Percentiles rank a stretch among this genome's conserved stretches.
Conservation (phyloP, 2,113 vertebrate genomes). For the Oreochromis aureus region DNA sequence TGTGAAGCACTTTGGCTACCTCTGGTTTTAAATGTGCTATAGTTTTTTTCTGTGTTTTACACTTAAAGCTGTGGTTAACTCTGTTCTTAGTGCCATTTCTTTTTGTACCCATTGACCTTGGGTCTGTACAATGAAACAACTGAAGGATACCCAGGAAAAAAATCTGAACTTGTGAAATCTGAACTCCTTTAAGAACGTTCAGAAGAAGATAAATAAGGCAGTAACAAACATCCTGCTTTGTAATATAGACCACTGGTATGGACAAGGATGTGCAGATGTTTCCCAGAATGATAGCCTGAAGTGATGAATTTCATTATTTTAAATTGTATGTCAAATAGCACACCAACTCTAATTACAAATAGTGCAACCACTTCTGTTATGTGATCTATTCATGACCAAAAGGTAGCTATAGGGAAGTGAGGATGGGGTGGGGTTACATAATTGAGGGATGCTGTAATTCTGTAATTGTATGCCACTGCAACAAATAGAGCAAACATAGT, state of each 20-base stretch:
- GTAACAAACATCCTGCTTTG: not conserved
- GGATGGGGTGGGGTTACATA: not conserved
- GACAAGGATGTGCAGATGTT: not conserved
- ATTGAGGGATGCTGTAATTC: not conserved
- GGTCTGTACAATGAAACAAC: not conserved
- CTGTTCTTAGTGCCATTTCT: not conserved
- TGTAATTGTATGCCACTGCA: not conserved
- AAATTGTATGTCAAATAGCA: not conserved
- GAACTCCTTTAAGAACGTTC: not conserved
- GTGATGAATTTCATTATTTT: not conserved
- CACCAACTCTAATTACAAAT: not conserved
- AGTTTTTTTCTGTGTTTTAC: not conserved
- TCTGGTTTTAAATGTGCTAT: no score
- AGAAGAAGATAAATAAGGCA: not conserved
- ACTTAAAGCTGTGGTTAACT: not conserved
- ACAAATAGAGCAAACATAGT: not conserved
- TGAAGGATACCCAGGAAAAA: not conserved
- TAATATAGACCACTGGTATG: not conserved
- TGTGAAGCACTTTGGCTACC: no score
- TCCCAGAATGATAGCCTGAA: not conserved
- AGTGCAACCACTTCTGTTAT: not conserved
- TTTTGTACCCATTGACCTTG: not conserved
- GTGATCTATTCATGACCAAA: not conserved
- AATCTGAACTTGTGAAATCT: not conserved
- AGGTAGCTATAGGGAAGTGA: not conserved